Evolutionary conservation across 2,797 vertebrate genomes (phyloP).

Genomic region (Megalops cyprinoides): DNA sequence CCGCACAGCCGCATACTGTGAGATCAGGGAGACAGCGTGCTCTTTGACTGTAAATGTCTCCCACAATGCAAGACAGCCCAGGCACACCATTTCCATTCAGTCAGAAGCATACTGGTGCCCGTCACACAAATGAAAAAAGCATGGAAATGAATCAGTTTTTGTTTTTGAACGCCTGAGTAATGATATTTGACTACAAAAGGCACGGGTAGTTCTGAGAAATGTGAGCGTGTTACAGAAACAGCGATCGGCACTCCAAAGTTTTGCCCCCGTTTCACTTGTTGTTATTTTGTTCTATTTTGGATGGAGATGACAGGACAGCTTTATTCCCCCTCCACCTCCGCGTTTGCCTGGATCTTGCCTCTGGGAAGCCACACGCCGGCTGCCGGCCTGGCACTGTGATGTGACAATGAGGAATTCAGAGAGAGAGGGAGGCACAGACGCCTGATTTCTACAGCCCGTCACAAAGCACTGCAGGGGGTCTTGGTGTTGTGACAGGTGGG

Average conservation of each 20-base stretch:
- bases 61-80: slow-evolving; percentile 51
- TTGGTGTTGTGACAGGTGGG: slow-evolving; percentile 11
- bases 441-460: slow-evolving; percentile 39
- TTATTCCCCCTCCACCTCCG: slow-evolving; percentile 52
- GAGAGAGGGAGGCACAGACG: slow-evolving; percentile 38
- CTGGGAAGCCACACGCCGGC: neutral
- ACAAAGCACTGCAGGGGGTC: slow-evolving; percentile 35
- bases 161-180: neutral
- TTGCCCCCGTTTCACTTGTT: slow-evolving; percentile 41
- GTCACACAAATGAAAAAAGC: slow-evolving; percentile 54
- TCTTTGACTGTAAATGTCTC: slow-evolving; percentile 44
- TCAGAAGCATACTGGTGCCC: slow-evolving; percentile 49
- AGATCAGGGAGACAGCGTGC: slow-evolving; percentile 42
- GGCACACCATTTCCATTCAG: slow-evolving; percentile 45
- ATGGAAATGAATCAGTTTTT: slow-evolving; percentile 62
- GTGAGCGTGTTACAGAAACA: slow-evolving; percentile 55
- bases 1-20: slow-evolving; percentile 37
- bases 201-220: slow-evolving; percentile 56
- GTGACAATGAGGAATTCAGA: slow-evolving; percentile 42
- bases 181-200: slow-evolving; percentile 45
- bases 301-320: slow-evolving; percentile 54
- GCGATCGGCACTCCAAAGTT: slow-evolving; percentile 63
- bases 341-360: slow-evolving; percentile 40
- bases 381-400: slow-evolving; percentile 32
- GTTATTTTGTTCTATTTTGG: slow-evolving; percentile 61